phyloP scores from a whole-genome alignment of 2,113 vertebrate species.

The Caretta caretta region DNA sequence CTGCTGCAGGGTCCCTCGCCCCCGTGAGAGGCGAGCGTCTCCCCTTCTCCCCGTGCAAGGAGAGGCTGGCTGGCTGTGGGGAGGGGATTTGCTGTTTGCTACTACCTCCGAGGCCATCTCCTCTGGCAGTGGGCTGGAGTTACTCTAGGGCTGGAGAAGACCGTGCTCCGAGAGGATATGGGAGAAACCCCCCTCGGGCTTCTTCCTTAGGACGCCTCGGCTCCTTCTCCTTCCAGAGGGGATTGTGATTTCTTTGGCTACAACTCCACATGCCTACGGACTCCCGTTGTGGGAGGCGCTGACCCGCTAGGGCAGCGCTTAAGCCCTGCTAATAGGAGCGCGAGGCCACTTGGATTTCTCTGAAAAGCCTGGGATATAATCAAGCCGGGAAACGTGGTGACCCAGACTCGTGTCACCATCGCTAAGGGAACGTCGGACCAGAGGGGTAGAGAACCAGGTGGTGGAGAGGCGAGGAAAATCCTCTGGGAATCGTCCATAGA shows the following conservation, averaged over 20 bases:
- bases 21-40: not conserved
- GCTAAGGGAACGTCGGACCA: slow-evolving; percentile 31
- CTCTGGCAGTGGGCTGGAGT: not conserved
- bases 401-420: slow-evolving; percentile 41
- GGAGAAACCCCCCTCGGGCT: slow-evolving; percentile 42
- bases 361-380: slow-evolving; percentile 38
- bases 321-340: slow-evolving; percentile 33
- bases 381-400: slow-evolving; percentile 5
- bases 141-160: slow-evolving; percentile 21
- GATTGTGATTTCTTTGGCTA: not conserved
- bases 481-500: slow-evolving; percentile 45
- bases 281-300: not conserved
- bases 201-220: slow-evolving; percentile 24
- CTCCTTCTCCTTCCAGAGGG: slow-evolving; percentile 28
- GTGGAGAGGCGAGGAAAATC: slow-evolving; percentile 42
- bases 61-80: not conserved
- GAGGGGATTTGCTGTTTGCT: slow-evolving; percentile 43
- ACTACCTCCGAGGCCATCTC: not conserved
- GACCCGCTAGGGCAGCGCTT: slow-evolving; percentile 49
- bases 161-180: slow-evolving; percentile 56
- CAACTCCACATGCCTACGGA: not conserved
- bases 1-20: not conserved
- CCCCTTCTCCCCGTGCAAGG: slow-evolving; percentile 23
- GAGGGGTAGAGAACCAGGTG: slow-evolving; percentile 29
- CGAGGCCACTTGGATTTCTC: slow-evolving; percentile 44